These are phyloP conservation scores for Hycleus phaleratus DNA, from an alignment of 1,140 invertebrate genomes.

Conservation along the genomic window DNA sequence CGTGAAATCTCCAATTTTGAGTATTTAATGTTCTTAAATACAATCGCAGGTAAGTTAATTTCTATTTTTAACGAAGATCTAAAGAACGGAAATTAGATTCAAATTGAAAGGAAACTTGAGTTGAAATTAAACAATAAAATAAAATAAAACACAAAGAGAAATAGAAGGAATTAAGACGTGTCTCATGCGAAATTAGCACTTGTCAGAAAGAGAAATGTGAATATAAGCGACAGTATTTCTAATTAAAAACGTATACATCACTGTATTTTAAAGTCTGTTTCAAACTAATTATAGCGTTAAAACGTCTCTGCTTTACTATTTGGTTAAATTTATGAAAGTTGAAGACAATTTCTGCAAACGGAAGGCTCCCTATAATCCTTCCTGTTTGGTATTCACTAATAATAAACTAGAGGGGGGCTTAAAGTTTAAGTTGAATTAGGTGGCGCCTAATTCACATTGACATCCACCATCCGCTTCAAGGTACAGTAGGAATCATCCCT, in stretches of 20 bases:
- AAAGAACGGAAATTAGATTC: conserved; percentile 4
- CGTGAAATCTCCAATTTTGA: conserved; percentile 99
- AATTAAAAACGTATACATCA: conserved; percentile 35
- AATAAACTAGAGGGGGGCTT: conserved; percentile 6
- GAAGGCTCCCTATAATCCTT: conserved; percentile 7
- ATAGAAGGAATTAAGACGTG: conserved; percentile 12
- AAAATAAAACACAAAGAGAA: not conserved
- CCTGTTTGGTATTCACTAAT: not conserved
- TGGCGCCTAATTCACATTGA: conserved; percentile 35
- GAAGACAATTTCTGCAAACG: not conserved
- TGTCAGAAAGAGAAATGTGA: conserved; percentile 20
- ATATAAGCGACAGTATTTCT: conserved; percentile 8
- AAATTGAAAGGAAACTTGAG: conserved; percentile 17
- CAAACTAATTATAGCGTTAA: not conserved
- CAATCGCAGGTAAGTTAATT: conserved; percentile 79
- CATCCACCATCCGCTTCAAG: conserved; percentile 29
- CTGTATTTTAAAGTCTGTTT: not conserved
- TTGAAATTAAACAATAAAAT: conserved; percentile 19
- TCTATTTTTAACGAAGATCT: too few relatives aligned
- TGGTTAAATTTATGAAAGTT: too few relatives aligned
- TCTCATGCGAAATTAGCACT: conserved; percentile 32
- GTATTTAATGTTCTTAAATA: conserved; percentile 99
- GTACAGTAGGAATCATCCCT: not conserved
- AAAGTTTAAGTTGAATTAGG: conserved; percentile 31
- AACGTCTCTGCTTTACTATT: not conserved